Evolutionary conservation across 2,888 invertebrate genomes (phyloP).

Genomic region (Dryadula phaetusa): DNA sequence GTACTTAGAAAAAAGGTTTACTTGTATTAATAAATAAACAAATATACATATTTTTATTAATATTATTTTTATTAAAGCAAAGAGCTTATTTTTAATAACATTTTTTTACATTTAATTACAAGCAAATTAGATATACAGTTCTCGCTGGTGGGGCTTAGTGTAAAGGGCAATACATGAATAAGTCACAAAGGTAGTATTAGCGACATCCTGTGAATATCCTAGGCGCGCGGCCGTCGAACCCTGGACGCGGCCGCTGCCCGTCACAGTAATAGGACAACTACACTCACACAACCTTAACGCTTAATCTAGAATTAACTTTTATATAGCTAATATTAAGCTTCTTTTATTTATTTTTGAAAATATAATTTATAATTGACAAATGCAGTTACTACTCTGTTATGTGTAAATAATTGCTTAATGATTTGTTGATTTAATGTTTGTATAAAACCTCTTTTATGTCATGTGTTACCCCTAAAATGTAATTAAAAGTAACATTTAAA

Average conservation of each 20-base stretch:
- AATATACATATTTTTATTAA: constrained; percentile 6
- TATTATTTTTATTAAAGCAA: constrained; percentile 10
- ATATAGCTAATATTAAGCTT: background rate
- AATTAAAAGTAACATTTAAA: no score
- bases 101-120: background rate
- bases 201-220: constrained; percentile 76
- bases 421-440: no score
- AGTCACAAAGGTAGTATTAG: constrained; percentile 51
- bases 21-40: background rate
- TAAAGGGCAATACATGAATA: background rate
- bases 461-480: no score
- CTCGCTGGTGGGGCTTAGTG: background rate
- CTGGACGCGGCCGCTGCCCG: constrained; percentile 55
- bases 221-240: constrained; percentile 75
- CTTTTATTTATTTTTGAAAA: background rate
- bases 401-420: no score
- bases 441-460: no score
- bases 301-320: background rate
- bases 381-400: no score
- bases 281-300: constrained; percentile 20
- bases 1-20: background rate
- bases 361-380: background rate
- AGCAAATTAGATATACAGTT: background rate
- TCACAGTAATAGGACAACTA: constrained; percentile 44
- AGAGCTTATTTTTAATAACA: no score